A percentile compares a stretch with the other conserved stretches of the same genome.
phyloP scores from a whole-genome alignment of 1,140 invertebrate species.

The Platyscapa corneri region DNA sequence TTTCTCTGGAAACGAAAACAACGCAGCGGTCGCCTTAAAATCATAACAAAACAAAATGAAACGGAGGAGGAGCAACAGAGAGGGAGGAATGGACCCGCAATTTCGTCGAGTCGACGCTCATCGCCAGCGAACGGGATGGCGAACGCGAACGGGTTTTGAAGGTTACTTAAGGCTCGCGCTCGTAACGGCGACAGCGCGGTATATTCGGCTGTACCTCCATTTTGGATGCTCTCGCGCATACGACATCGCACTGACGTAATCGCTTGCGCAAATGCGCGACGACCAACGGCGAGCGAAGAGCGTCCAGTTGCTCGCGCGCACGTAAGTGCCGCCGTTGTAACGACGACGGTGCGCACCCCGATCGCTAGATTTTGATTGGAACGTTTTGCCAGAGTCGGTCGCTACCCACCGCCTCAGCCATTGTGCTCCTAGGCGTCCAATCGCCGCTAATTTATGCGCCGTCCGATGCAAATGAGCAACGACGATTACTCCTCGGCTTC shows the following conservation, averaged over 20 bases:
- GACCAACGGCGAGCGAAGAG: not conserved
- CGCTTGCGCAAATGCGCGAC: conserved; percentile 42
- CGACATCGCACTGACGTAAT: conserved; percentile 60
- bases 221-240: conserved; percentile 57
- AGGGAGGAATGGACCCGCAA: not conserved
- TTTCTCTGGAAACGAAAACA: not conserved
- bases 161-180: conserved; percentile 63
- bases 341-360: no score
- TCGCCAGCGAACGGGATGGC: not conserved
- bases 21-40: not conserved
- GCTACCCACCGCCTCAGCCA: no score
- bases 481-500: no score
- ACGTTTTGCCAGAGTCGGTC: no score
- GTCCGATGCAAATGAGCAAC: not conserved
- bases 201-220: conserved; percentile 56
- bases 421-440: not conserved
- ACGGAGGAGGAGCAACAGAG: not conserved
- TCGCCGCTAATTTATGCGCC: not conserved
- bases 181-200: not conserved
- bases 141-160: conserved; percentile 59
- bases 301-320: not conserved
- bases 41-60: not conserved
- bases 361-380: no score
- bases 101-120: not conserved
- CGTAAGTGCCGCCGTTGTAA: no score